Evolutionary conservation across 2,113 vertebrate species (phyloP).

Genomic region (Sciurus niger): DNA sequence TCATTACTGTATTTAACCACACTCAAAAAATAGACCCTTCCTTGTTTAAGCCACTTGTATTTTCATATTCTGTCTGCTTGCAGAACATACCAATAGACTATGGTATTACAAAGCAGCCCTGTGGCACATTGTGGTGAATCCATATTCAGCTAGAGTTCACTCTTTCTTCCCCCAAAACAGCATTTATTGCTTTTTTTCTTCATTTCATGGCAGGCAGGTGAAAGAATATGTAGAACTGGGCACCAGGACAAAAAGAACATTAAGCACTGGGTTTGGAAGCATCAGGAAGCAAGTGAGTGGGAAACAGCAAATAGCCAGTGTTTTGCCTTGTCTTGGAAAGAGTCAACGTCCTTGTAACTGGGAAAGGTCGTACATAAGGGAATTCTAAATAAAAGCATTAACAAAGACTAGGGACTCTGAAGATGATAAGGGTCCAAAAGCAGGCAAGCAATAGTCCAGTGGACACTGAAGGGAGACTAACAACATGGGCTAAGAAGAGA

Average conservation of each 20-base stretch:
- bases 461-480: neutral
- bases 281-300: neutral
- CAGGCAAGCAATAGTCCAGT: neutral
- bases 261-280: neutral
- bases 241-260: neutral
- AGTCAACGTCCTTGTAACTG: neutral
- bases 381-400: neutral
- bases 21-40: neutral
- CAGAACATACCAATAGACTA: neutral
- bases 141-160: neutral
- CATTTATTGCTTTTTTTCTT: conserved; percentile 26
- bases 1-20: neutral
- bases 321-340: neutral
- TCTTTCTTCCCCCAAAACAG: neutral
- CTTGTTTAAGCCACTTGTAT: neutral
- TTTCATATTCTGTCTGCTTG: neutral
- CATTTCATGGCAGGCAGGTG: neutral
- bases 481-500: neutral
- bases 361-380: neutral
- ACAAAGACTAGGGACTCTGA: neutral
- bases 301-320: neutral
- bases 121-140: neutral
- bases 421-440: neutral
- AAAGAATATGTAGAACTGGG: neutral
- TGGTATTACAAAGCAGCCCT: neutral